Evolutionary conservation across 2,113 vertebrate genomes (phyloP), one percentile per base, ranked within the genome.

Genomic region (Gymnocephalus cernua): DNA sequence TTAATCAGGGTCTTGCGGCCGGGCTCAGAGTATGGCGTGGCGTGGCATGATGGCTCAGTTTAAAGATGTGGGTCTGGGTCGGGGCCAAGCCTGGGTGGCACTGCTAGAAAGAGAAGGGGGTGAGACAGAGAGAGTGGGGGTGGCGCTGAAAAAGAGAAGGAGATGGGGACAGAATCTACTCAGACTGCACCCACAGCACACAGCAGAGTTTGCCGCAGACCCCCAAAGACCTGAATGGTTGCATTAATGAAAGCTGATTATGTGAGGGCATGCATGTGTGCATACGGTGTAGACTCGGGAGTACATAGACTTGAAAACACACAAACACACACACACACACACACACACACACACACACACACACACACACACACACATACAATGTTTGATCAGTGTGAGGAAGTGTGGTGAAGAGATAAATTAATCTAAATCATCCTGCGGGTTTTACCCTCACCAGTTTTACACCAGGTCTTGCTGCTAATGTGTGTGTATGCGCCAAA

Each of bases 61-160:
- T 93, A 89, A 92, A 94, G 93, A 93, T 92, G 92, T 93, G 89
- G 91, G 89, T 94, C 86, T 94, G 93, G 90, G 85, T 66, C 54
- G 0, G 15, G 51, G 89, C 92, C 92, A 93, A 89, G 91, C 63
- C 77, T 82, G 88, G 90, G 92, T 93, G 90, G 90, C 89, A 92
- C 69, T 58, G 86, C 80, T 86, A 44, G 57, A 65, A 68, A 48
- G 77, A 80, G 70, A 63, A 14, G 73, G 44, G 45, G 48, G 59
- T 32, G 65, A 54, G 19, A 66, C 8, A 11, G 29, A 65, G 79
- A 38, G 35, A 38, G n/a, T 38, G 38, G n/a, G 62, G 48, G 79
- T 41, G 48, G 11, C n/a, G 14, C 4, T 29, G 21, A 82, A n/a
- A 67, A 57, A 68, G 18, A 58, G 48, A 71, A 21, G 80, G 32